These are phyloP conservation scores for Heliothis subflexa DNA, from an alignment of 1,140 invertebrate species.

Conservation along the genomic window DNA sequence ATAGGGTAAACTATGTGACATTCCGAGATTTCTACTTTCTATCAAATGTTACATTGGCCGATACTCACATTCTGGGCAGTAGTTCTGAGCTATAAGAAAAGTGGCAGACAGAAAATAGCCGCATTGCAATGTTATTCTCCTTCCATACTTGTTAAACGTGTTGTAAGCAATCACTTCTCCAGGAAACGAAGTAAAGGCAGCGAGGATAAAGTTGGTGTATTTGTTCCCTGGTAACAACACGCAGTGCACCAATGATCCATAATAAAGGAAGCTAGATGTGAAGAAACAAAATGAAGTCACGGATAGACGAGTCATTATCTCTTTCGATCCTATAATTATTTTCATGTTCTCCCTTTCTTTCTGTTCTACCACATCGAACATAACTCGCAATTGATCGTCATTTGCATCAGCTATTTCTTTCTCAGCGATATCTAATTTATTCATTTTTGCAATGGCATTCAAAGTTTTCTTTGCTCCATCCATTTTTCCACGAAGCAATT, in stretches of 20 bases:
- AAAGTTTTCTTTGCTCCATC: slow-evolving; percentile 67
- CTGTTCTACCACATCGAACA: slow-evolving; percentile 69
- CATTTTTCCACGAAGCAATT: slow-evolving; percentile 70
- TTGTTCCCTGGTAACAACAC: slow-evolving; percentile 90
- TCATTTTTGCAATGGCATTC: slow-evolving; percentile 65
- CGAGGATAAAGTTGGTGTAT: slow-evolving; percentile 90
- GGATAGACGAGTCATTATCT: slow-evolving; percentile 67
- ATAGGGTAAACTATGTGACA: too few species aligned
- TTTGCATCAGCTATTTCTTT: slow-evolving; percentile 65
- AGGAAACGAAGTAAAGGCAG: slow-evolving; percentile 89
- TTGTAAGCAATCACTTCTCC: slow-evolving; percentile 89
- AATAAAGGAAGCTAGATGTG: slow-evolving; percentile 91
- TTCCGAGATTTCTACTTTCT: too few species aligned
- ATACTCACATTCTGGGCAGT: slow-evolving; percentile 70
- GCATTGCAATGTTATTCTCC: slow-evolving; percentile 86
- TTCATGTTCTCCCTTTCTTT: slow-evolving; percentile 71
- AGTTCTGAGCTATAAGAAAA: slow-evolving; percentile 67
- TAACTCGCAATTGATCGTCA: slow-evolving; percentile 65
- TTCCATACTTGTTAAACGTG: slow-evolving; percentile 88
- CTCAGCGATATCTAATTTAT: slow-evolving; percentile 63
- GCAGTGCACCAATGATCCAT: slow-evolving; percentile 92
- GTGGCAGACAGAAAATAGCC: slow-evolving; percentile 87
- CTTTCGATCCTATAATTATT: slow-evolving; percentile 72
- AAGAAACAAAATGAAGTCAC: slow-evolving; percentile 88
- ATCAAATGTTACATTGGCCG: too few species aligned